Percentiles rank a stretch among this genome's conserved stretches.
Evolutionary conservation across 2,113 vertebrate species (phyloP).

Genomic region (Strigops habroptila): DNA sequence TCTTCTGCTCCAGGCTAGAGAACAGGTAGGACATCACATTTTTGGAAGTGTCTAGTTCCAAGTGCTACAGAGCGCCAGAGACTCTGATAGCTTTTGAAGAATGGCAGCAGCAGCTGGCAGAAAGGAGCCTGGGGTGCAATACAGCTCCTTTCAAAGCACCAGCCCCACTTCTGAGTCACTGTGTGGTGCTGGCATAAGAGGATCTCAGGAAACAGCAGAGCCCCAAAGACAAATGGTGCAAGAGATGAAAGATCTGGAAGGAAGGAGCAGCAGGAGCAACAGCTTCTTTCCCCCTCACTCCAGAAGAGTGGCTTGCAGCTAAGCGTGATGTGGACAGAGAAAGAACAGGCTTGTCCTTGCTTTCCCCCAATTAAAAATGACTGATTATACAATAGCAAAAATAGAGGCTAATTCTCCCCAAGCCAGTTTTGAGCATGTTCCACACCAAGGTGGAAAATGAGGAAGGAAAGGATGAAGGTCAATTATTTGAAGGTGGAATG

Average conservation of each 20-base stretch:
- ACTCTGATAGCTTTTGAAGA: neutral
- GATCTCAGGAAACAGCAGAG: neutral
- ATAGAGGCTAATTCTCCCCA: neutral
- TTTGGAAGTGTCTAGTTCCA: neutral
- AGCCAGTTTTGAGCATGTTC: neutral
- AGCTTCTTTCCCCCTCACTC: neutral
- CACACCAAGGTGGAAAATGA: neutral
- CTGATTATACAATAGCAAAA: rapidly evolving
- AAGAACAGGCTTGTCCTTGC: neutral
- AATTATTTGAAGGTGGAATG: neutral
- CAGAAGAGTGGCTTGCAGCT: neutral
- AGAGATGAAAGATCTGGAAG: neutral
- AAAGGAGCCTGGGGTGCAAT: neutral
- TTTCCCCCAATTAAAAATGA: neutral
- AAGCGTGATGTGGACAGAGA: neutral
- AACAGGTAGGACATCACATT: neutral
- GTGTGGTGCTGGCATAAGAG: neutral
- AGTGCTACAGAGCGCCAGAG: neutral
- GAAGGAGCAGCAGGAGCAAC: neutral
- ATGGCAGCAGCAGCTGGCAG: neutral
- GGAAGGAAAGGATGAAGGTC: neutral
- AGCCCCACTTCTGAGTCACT: neutral
- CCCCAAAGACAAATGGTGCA: neutral
- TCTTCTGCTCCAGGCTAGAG: neutral
- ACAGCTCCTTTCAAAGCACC: neutral